Conservation (phyloP, 2,888 invertebrate species). For the Melanotus villosus region DNA sequence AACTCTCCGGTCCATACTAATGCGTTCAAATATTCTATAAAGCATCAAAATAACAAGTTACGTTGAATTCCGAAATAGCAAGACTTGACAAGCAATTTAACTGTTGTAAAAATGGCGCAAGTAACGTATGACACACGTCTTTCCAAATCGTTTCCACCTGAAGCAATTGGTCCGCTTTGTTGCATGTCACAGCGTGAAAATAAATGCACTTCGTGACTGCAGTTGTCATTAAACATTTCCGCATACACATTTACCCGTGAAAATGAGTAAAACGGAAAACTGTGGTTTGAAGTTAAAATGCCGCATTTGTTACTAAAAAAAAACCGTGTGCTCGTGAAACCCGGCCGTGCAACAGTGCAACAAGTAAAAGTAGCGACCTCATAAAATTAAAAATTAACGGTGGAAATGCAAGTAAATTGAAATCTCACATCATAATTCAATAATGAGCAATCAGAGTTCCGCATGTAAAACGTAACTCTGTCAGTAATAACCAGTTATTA, state of each 20-base stretch:
- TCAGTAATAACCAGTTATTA: conserved; percentile 43
- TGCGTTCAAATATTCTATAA: background rate
- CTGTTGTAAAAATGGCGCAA: conserved; percentile 2
- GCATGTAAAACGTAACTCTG: conserved; percentile 15
- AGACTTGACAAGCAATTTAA: conserved; percentile 24
- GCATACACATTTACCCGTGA: background rate
- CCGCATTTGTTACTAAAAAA: too few species aligned
- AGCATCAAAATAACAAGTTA: background rate
- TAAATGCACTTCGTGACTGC: conserved; percentile 30
- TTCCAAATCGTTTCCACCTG: conserved; percentile 12
- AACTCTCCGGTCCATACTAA: too few species aligned
- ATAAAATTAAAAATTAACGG: background rate
- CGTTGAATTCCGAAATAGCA: background rate
- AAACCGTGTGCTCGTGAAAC: too few species aligned
- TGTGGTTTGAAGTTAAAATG: background rate
- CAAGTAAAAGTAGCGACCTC: background rate
- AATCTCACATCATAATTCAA: conserved; percentile 33
- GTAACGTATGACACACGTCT: conserved; percentile 10
- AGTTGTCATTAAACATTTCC: conserved; percentile 27
- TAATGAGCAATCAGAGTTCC: conserved; percentile 31
- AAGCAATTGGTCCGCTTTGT: conserved; percentile 20
- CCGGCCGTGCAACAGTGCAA: background rate
- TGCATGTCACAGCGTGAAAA: conserved; percentile 13
- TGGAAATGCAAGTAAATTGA: conserved; percentile 4
- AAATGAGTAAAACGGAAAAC: background rate